Evolutionary conservation across 1,140 invertebrate species (phyloP).

Genomic region (Ceratitis capitata): DNA sequence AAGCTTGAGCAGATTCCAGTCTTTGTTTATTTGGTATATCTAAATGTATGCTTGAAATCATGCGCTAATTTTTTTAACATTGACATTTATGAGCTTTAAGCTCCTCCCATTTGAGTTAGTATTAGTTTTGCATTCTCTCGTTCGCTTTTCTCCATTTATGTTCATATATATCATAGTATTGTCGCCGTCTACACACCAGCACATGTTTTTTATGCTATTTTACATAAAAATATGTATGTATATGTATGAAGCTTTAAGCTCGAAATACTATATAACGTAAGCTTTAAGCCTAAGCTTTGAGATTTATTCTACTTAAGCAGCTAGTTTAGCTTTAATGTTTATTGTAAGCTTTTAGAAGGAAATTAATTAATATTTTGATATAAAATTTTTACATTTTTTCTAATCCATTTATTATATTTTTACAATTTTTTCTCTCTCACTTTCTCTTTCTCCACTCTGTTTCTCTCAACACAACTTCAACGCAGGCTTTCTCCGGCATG

Average conservation of each 20-base stretch:
- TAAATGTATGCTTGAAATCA: background rate
- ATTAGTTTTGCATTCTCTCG: too few relatives aligned
- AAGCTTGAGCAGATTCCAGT: background rate
- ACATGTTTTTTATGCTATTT: background rate
- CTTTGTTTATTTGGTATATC: background rate
- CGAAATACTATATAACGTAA: background rate
- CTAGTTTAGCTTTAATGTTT: constrained; percentile 13
- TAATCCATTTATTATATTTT: background rate
- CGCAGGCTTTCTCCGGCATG: constrained; percentile 91
- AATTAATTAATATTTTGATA: background rate
- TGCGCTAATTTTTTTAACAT: too few relatives aligned
- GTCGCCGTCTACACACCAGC: background rate
- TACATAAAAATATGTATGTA: background rate
- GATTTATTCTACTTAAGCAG: background rate
- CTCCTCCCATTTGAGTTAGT: too few relatives aligned
- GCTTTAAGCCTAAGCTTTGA: background rate
- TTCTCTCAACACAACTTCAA: constrained; percentile 41
- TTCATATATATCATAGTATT: background rate
- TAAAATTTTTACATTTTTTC: background rate
- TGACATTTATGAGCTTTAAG: too few relatives aligned
- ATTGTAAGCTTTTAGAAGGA: background rate
- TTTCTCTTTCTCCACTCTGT: constrained; percentile 17
- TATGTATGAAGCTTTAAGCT: background rate
- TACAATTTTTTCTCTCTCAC: background rate
- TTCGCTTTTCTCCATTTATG: too few relatives aligned